Percentiles rank a stretch among this genome's conserved stretches.
Evolutionary conservation across 2,113 vertebrate genomes (phyloP).

Genomic region (Hippolais icterina): DNA sequence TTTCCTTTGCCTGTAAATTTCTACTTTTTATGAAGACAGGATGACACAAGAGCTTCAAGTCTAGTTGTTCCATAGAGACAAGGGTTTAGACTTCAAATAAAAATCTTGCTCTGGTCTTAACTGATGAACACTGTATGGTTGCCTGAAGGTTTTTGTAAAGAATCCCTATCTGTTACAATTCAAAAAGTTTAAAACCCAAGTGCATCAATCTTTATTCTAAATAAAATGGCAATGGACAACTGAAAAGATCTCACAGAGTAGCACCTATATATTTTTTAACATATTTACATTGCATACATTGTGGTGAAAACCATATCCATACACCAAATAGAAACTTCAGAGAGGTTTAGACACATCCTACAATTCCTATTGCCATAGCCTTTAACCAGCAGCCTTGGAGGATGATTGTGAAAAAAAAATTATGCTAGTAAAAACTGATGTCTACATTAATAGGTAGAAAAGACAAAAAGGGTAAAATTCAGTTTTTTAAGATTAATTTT

Average conservation of each 20-base stretch:
- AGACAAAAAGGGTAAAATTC: background rate
- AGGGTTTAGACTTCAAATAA: background rate
- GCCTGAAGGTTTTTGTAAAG: background rate
- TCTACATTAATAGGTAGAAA: background rate
- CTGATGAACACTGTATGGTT: background rate
- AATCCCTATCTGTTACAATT: background rate
- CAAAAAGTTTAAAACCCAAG: background rate
- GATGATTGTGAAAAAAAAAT: background rate
- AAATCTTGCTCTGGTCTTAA: background rate
- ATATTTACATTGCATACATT: background rate
- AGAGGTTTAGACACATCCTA: background rate
- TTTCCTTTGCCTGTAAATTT: background rate
- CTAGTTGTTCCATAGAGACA: background rate
- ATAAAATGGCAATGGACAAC: background rate
- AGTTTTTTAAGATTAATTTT: background rate
- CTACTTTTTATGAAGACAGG: background rate
- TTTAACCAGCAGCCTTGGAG: background rate
- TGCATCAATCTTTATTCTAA: background rate
- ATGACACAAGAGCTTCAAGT: background rate
- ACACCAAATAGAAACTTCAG: background rate
- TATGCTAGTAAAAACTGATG: too few relatives aligned
- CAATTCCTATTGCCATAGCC: fast-evolving
- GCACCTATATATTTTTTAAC: background rate
- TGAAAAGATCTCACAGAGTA: background rate
- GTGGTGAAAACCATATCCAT: background rate